A percentile compares a stretch with the other conserved stretches of the same genome.
phyloP scores from a whole-genome alignment of 1,140 invertebrate genomes.

The Lutraria rhynchaena region DNA sequence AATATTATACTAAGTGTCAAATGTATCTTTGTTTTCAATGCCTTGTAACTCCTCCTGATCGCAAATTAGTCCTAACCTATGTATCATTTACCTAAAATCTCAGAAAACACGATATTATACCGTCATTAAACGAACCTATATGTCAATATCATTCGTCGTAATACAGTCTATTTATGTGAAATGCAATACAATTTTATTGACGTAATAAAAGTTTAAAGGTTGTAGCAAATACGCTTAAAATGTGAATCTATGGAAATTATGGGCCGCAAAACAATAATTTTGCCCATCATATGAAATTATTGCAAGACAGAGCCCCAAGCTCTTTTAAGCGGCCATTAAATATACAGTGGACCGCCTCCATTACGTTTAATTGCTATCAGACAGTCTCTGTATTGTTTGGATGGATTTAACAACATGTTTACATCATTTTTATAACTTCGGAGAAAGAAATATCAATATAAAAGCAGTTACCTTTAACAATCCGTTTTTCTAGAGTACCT shows the following conservation, averaged over 20 bases:
- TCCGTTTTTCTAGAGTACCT: conserved; percentile 12
- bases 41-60: background rate
- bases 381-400: conserved; percentile 29
- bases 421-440: conserved; percentile 42
- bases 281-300: conserved; percentile 56
- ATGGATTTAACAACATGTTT: conserved; percentile 52
- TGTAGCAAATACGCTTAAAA: conserved; percentile 41
- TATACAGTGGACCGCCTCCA: conserved; percentile 44
- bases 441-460: conserved; percentile 44
- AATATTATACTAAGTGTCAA: conserved; percentile 24
- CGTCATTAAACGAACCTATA: conserved; percentile 46
- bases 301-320: conserved; percentile 35
- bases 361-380: conserved; percentile 41
- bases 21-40: conserved; percentile 32
- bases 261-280: conserved; percentile 54
- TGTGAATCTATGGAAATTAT: conserved; percentile 51
- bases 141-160: conserved; percentile 36
- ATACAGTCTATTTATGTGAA: conserved; percentile 50
- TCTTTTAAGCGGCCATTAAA: conserved; percentile 51
- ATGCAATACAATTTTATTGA: conserved; percentile 52
- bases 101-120: conserved; percentile 43
- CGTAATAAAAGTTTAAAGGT: conserved; percentile 54
- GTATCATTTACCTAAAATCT: conserved; percentile 34
- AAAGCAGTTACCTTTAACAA: conserved; percentile 39
- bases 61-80: conserved; percentile 16